A percentile compares a stretch with the other conserved stretches of the same genome.
Evolutionary conservation across 1,140 invertebrate species (phyloP).

Genomic region (Papilio polytes): DNA sequence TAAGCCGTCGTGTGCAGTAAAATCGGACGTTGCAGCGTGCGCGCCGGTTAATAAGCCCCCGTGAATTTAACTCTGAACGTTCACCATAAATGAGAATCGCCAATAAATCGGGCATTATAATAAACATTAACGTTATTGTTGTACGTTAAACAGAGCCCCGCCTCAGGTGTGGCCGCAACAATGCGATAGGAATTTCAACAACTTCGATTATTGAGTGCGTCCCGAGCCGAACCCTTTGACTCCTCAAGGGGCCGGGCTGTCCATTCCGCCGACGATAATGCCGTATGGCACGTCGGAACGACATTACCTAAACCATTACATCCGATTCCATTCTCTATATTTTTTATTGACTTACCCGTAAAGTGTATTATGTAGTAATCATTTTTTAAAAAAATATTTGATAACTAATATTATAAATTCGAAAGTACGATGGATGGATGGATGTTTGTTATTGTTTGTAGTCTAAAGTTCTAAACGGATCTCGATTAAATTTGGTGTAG

Average conservation of each 20-base stretch:
- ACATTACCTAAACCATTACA: slow-evolving; percentile 67
- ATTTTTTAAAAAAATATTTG: background rate
- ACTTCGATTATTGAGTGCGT: slow-evolving; percentile 82
- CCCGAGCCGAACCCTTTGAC: slow-evolving; percentile 74
- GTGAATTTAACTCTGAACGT: slow-evolving; percentile 65
- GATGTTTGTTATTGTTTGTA: too few species aligned
- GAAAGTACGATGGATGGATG: too few species aligned
- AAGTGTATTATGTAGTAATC: slow-evolving; percentile 54
- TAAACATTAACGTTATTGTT: slow-evolving; percentile 80
- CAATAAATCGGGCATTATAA: slow-evolving; percentile 78
- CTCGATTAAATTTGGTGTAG: too few species aligned
- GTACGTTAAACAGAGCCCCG: slow-evolving; percentile 60
- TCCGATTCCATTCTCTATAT: slow-evolving; percentile 54
- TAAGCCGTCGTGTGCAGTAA: slow-evolving; percentile 70
- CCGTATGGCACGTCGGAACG: slow-evolving; percentile 58
- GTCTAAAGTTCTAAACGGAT: too few species aligned
- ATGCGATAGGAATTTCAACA: slow-evolving; percentile 79
- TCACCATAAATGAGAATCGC: slow-evolving; percentile 70
- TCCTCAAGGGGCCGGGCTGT: slow-evolving; percentile 73
- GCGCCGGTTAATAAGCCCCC: slow-evolving; percentile 67
- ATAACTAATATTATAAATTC: too few species aligned
- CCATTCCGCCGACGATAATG: slow-evolving; percentile 73
- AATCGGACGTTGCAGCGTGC: slow-evolving; percentile 62
- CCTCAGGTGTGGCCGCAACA: slow-evolving; percentile 70
- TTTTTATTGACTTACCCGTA: slow-evolving; percentile 54